Evolutionary conservation across 1,140 invertebrate genomes (phyloP), one percentile per base, ranked within the genome.

Genomic region (Nephila pilipes): DNA sequence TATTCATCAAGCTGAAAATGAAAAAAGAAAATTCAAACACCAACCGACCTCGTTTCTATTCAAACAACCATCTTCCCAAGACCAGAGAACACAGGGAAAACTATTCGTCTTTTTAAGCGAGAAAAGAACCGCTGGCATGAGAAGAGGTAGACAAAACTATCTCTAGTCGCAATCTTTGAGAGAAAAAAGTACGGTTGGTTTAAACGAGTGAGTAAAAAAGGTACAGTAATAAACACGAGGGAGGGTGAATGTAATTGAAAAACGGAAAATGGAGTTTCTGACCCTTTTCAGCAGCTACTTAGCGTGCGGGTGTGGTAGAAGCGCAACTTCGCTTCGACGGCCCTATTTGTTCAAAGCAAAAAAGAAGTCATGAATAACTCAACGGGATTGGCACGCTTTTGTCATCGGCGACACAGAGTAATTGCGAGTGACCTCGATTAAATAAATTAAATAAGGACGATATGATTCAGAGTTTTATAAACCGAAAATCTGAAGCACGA

Each of bases 201-300:
- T 46, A 18, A 75, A 75, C 1, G 29, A 75, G 69, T 32, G 69
- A 18, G 69, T 16, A 25, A 29, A 16, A 75, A 32, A 75, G 29
- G 65, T 16, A 16, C 29, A 29, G 65, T 29, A 75, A 75, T 29
- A 75, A 75, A 75, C 65, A 75, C 65, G 25, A 25, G 29, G 65
- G 29, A 18, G 65, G 65, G 29, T 18, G 65, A 81, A 55, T n/a
- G 80, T 54, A 83, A 87, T 58, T 58, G 55, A 87, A 60, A 60
- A 87, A 54, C 29, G 58, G 58, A 87, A 87, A 88, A 88, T 88
- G 87, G 38, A 75, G 46, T 36, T 69, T 69, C 32, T 88, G 60
- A 75, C 38, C 87, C 58, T 69, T 88, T 88, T 88, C 65, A 54
- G 46, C 85, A 38, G 85, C 85, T 87, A 63, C 85, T 87, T 87